Evolutionary conservation across 2,797 vertebrate genomes (phyloP).

Genomic region (Smutsia gigantea): DNA sequence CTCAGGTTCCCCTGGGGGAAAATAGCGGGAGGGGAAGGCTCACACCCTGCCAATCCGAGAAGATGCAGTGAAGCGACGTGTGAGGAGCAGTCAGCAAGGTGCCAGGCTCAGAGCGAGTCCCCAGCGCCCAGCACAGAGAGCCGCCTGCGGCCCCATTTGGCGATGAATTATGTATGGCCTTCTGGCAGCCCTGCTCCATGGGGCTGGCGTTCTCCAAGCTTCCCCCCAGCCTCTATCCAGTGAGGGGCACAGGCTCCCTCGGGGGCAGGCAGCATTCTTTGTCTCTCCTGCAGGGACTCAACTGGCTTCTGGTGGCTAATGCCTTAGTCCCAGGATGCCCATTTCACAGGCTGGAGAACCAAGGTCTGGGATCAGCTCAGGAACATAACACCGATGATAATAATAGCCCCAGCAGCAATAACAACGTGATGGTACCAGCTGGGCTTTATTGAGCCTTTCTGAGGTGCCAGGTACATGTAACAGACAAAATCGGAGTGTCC

Average conservation of each 20-base stretch:
- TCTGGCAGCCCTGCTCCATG: conserved; percentile 53
- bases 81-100: conserved; percentile 50
- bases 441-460: neutral
- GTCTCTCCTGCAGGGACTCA: conserved; percentile 37
- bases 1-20: conserved; percentile 53
- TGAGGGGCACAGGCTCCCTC: neutral
- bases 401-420: too few relatives aligned
- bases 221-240: neutral
- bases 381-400: too few relatives aligned
- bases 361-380: neutral
- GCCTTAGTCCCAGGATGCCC: neutral
- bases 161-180: conserved; percentile 83
- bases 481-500: neutral
- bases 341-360: conserved; percentile 39
- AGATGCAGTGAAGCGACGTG: neutral
- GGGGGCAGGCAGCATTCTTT: neutral
- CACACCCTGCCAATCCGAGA: neutral
- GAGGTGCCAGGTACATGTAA: neutral
- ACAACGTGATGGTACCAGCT: too few relatives aligned
- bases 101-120: conserved; percentile 63
- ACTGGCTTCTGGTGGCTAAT: neutral
- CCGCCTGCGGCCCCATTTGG: conserved; percentile 73
- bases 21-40: neutral
- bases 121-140: neutral
- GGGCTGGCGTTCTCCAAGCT: neutral